Conservation (phyloP, 1,140 invertebrate genomes). For the Dysdera silvatica region DNA sequence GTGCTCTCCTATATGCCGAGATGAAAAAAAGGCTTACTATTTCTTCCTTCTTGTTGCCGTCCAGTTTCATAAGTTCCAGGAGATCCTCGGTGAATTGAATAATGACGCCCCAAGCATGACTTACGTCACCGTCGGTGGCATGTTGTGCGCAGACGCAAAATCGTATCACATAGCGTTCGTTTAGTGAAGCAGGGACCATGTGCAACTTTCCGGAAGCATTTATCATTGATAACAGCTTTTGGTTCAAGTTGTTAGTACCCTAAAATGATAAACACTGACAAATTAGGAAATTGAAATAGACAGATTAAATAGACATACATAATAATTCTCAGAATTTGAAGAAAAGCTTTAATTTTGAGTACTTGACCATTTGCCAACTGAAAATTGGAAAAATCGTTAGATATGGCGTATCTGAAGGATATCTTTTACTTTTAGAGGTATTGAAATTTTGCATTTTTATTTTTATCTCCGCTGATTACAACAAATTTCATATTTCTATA, state of each 20-base stretch:
- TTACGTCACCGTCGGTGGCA: slow-evolving; percentile 77
- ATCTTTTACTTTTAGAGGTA: too few species aligned
- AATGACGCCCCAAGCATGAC: slow-evolving; percentile 82
- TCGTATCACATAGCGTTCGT: slow-evolving; percentile 80
- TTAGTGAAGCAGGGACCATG: slow-evolving; percentile 90
- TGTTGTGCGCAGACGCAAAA: slow-evolving; percentile 92
- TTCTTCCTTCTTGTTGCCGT: slow-evolving; percentile 23
- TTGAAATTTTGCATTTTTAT: too few species aligned
- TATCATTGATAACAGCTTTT: slow-evolving; percentile 84
- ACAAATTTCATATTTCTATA: too few species aligned
- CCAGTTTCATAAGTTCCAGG: slow-evolving; percentile 49
- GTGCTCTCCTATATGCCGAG: too few species aligned
- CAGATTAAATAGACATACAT: neutral
- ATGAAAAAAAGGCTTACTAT: too few species aligned
- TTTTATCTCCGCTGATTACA: too few species aligned
- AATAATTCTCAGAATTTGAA: too few species aligned
- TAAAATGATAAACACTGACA: slow-evolving; percentile 41
- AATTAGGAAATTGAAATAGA: neutral
- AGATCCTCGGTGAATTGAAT: slow-evolving; percentile 73
- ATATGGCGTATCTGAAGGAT: too few species aligned
- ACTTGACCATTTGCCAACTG: too few species aligned
- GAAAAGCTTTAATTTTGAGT: too few species aligned
- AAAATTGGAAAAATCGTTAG: too few species aligned
- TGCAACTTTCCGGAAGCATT: slow-evolving; percentile 94
- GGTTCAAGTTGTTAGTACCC: slow-evolving; percentile 82